Evolutionary conservation across 1,140 invertebrate genomes (phyloP).

Genomic region (Scaptomyza graminum): DNA sequence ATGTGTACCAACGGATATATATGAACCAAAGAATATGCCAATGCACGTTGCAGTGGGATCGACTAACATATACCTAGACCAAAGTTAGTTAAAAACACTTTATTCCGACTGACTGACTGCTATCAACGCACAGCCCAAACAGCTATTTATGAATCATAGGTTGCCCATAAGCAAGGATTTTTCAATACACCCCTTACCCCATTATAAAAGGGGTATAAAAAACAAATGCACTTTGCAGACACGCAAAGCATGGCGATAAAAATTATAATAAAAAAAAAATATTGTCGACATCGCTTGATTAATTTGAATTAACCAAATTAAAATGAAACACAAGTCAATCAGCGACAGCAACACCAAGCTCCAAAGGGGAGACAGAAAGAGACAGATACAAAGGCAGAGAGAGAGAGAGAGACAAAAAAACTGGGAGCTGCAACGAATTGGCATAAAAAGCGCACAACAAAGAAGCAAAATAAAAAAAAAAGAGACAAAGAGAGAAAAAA

Average conservation of each 20-base stretch:
- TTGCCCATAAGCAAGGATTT: too few species aligned
- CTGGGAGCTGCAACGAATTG: slow-evolving; percentile 14
- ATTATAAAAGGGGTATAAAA: neutral
- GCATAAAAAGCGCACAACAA: slow-evolving; percentile 47
- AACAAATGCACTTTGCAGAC: slow-evolving; percentile 48
- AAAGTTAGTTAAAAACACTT: neutral
- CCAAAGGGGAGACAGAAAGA: slow-evolving; percentile 8
- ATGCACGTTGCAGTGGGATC: slow-evolving; percentile 33
- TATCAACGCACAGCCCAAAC: too few species aligned
- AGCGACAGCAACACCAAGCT: slow-evolving; percentile 51
- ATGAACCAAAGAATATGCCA: slow-evolving; percentile 28
- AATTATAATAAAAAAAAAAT: slow-evolving; percentile 25
- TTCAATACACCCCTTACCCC: neutral
- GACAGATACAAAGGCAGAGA: neutral
- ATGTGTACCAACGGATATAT: too few species aligned
- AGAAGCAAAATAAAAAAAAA: slow-evolving; percentile 15
- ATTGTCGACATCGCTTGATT: slow-evolving; percentile 64
- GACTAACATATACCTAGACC: slow-evolving; percentile 8
- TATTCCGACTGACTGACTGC: too few species aligned
- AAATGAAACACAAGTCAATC: slow-evolving; percentile 70
- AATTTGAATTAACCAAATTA: slow-evolving; percentile 78
- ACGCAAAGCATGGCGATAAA: slow-evolving; percentile 3
- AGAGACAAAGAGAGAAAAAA: too few species aligned
- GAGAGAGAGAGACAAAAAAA: neutral
- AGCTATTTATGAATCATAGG: too few species aligned